These are phyloP conservation scores for Caerostris extrusa DNA, from an alignment of 1,140 invertebrate genomes.

Conservation along the genomic window DNA sequence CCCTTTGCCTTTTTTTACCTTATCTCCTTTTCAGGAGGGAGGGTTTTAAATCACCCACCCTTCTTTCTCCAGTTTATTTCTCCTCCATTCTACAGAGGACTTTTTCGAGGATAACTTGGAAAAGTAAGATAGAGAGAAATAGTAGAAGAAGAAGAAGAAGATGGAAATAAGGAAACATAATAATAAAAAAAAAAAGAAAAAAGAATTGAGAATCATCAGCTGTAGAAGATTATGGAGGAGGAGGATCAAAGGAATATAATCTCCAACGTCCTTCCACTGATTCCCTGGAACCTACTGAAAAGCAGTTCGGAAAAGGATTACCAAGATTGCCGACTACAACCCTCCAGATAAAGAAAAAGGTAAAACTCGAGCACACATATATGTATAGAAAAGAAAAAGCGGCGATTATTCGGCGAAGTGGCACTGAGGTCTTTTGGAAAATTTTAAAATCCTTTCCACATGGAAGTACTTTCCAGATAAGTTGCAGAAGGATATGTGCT, in stretches of 20 bases:
- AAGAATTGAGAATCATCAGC: slow-evolving; percentile 14
- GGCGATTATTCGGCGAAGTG: neutral
- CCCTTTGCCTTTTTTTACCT: neutral
- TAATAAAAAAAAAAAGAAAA: neutral
- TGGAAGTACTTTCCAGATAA: slow-evolving; percentile 2
- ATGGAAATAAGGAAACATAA: neutral
- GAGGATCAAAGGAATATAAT: slow-evolving; percentile 33
- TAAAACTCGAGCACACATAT: neutral
- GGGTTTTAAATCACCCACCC: slow-evolving; percentile 9
- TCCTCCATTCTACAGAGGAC: neutral
- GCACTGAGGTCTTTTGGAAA: neutral
- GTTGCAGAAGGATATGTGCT: neutral
- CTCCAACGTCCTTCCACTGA: neutral
- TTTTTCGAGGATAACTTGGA: neutral
- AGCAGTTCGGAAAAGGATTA: slow-evolving; percentile 9
- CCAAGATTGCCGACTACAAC: neutral
- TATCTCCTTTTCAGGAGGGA: slow-evolving; percentile 6
- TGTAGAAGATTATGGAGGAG: slow-evolving; percentile 17
- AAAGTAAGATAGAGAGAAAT: neutral
- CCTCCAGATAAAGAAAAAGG: neutral
- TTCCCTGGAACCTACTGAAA: neutral
- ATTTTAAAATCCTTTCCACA: slow-evolving; percentile 33
- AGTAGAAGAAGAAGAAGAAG: neutral
- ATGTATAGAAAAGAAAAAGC: neutral
- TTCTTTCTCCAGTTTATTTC: neutral